These are phyloP conservation scores for Oeneis ivallda DNA, from an alignment of 2,888 invertebrate genomes.

Conservation along the genomic window DNA sequence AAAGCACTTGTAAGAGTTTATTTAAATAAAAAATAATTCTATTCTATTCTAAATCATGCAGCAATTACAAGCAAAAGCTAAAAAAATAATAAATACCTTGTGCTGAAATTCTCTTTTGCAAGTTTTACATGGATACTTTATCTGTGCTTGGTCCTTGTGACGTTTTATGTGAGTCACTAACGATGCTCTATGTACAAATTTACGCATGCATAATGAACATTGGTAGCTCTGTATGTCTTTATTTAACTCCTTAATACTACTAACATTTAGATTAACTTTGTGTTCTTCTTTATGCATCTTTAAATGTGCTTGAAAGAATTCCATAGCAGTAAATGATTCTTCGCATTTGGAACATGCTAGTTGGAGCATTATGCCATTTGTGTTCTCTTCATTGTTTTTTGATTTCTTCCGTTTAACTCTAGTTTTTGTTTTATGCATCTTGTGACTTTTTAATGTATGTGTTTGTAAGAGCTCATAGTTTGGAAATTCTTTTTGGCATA, in stretches of 20 bases:
- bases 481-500: conserved; percentile 12
- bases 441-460: conserved; percentile 15
- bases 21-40: too few species aligned
- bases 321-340: conserved; percentile 12
- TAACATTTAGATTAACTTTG: conserved; percentile 6
- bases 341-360: conserved; percentile 31
- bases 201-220: conserved; percentile 65
- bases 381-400: conserved; percentile 30
- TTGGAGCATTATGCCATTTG: conserved; percentile 33
- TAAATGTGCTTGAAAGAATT: conserved; percentile 23
- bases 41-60: too few species aligned
- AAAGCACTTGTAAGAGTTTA: too few species aligned
- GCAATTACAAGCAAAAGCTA: background rate
- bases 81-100: conserved; percentile 38
- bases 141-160: conserved; percentile 52
- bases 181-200: conserved; percentile 61
- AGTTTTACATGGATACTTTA: conserved; percentile 57
- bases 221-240: conserved; percentile 42
- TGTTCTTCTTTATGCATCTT: conserved; percentile 24
- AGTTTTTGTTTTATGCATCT: conserved; percentile 26
- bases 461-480: conserved; percentile 3
- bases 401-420: conserved; percentile 21
- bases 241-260: conserved; percentile 4
- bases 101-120: conserved; percentile 81
- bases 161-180: conserved; percentile 59